These are phyloP conservation scores for Cephus sareptanus DNA, from an alignment of 2,888 invertebrate species.

Conservation along the genomic window DNA sequence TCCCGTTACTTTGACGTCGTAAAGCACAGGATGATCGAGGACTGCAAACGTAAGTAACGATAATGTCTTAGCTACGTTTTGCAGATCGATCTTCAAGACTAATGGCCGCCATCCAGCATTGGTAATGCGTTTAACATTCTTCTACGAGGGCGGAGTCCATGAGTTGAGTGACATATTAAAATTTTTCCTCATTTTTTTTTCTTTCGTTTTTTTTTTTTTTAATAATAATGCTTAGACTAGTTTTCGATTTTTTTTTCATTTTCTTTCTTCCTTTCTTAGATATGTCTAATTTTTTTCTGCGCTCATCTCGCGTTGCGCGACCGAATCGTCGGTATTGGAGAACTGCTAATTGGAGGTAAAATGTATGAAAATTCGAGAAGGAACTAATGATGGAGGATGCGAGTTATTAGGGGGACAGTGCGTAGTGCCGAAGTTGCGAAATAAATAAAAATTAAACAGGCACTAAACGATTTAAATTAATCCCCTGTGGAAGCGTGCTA, in stretches of 20 bases:
- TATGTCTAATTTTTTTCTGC: not conserved
- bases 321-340: not conserved
- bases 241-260: not conserved
- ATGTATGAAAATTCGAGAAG: not conserved
- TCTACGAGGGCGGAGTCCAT: not conserved
- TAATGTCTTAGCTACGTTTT: not conserved
- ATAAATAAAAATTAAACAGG: slow-evolving; percentile 19
- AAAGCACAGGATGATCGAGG: not conserved
- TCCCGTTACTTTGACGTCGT: not conserved
- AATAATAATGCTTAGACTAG: not conserved
- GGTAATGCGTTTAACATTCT: not conserved
- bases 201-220: not conserved
- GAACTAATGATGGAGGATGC: not conserved
- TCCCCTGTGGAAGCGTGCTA: slow-evolving; percentile 6
- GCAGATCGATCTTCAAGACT: not conserved
- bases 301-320: not conserved
- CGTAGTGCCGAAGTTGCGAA: slow-evolving; percentile 1
- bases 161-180: not conserved
- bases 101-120: not conserved
- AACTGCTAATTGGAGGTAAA: not conserved
- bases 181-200: not conserved
- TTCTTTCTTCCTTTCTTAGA: not conserved
- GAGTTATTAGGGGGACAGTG: not conserved
- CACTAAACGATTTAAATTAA: slow-evolving; percentile 15
- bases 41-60: not conserved